Evolutionary conservation across 2,113 vertebrate genomes (phyloP), one percentile per base, ranked within the genome.

Genomic region (Saccopteryx leptura): DNA sequence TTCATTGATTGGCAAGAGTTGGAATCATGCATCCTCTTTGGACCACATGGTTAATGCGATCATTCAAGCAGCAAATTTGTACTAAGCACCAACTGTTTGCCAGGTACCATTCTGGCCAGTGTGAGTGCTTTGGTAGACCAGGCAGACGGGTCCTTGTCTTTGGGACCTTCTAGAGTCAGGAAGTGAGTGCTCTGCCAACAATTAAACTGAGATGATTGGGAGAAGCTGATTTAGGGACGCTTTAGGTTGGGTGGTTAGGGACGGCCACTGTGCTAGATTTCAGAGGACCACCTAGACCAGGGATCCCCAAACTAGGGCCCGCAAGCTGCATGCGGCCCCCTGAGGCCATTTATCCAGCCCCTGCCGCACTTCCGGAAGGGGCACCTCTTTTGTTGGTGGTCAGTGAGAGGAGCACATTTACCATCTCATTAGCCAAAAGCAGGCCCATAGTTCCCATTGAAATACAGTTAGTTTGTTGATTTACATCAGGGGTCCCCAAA

Each of bases 1-100:
- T 71, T 94, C 28, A 84, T 91, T 91, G 91, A 89, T 81, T 89
- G 48, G 23, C 54, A 89, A 39, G n/a, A 26, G 23, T 58, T 80
- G 69, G 52, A 85, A 88, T 78, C 23, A 31, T 84, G 65, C 4
- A n/a, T 94, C 23, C 28, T 50, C 2, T 46, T 90, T 72, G 39
- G n/a, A 76, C 28, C 33, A 74, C 65, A 79, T 7, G 1, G 46
- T 79, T 50, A 48, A 61, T 48, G 18, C 21, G 91, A 9, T 91
- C 24, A 84, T 88, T 66, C 61, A 74, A 54, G 65, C 2, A 46
- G 24, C 50, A 52, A 13, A 66, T 93, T 56, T 84, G 56, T 52
- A 7, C 10, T 88, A 12, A 31, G 31, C 0, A 54, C 7, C 17
- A 68, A 9, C 26, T 48, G 9, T 72, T 89, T n/a, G 6, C 28